Percentiles rank a stretch among this genome's conserved stretches.
These are phyloP conservation scores for Drosophila arizonae DNA, from an alignment of 1,140 invertebrate species.

Conservation along the genomic window DNA sequence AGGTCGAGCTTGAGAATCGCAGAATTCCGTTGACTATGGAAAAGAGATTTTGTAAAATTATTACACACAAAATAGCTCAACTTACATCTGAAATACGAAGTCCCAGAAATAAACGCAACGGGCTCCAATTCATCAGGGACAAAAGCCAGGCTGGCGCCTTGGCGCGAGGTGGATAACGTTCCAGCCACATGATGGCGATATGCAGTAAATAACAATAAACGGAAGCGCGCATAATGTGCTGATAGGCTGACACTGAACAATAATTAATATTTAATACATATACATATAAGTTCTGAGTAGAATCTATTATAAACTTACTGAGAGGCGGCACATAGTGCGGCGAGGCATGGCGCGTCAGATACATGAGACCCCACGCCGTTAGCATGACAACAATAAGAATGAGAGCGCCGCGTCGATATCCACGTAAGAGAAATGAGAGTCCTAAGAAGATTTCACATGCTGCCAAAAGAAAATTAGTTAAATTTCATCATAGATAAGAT, in stretches of 20 bases:
- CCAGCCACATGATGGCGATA: constrained; percentile 67
- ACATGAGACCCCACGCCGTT: constrained; percentile 64
- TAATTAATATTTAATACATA: background rate
- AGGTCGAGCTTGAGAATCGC: constrained; percentile 59
- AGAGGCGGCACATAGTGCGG: constrained; percentile 67
- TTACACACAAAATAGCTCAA: no score
- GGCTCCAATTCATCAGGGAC: constrained; percentile 46
- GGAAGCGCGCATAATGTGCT: constrained; percentile 52
- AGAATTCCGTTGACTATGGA: constrained; percentile 50
- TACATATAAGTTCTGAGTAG: background rate
- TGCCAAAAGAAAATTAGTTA: constrained; percentile 18
- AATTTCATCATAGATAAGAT: background rate
- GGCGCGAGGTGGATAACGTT: constrained; percentile 62
- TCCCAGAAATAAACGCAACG: constrained; percentile 55
- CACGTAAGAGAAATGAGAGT: constrained; percentile 67
- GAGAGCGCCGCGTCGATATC: constrained; percentile 66
- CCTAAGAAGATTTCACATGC: constrained; percentile 64
- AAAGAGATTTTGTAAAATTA: background rate
- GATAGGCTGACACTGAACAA: constrained; percentile 61
- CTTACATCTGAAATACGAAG: constrained; percentile 65
- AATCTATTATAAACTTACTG: constrained; percentile 41
- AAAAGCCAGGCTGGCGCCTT: constrained; percentile 43
- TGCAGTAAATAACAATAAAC: constrained; percentile 73
- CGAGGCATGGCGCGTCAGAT: constrained; percentile 65
- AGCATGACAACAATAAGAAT: constrained; percentile 64